phyloP scores from a whole-genome alignment of 2,797 vertebrate genomes.

The Crypturellus tataupa region DNA sequence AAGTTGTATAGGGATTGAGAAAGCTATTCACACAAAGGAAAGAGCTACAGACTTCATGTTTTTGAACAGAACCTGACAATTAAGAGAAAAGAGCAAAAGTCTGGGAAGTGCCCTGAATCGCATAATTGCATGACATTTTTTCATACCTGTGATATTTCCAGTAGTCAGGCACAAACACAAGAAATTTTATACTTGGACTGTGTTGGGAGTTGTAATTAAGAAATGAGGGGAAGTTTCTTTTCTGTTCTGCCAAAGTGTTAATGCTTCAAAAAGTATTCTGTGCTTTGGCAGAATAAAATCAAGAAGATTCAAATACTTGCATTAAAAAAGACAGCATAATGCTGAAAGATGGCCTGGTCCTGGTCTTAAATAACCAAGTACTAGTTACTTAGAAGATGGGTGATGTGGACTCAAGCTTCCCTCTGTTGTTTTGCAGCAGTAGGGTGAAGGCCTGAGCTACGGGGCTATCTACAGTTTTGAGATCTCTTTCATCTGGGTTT shows the following conservation, averaged over 20 bases:
- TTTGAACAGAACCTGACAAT: constrained; percentile 77
- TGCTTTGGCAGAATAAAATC: neutral
- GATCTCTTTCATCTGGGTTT: neutral
- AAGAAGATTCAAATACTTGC: neutral
- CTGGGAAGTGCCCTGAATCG: constrained; percentile 56
- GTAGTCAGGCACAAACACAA: constrained; percentile 15
- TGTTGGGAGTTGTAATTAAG: neutral
- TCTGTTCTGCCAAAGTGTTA: neutral
- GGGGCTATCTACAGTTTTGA: neutral
- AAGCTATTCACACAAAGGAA: constrained; percentile 78
- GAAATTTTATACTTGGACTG: neutral
- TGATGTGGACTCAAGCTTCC: neutral
- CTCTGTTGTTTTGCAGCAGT: neutral
- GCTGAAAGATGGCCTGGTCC: neutral
- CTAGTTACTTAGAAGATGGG: neutral
- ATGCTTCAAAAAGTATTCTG: neutral
- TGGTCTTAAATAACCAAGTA: neutral
- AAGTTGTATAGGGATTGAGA: constrained; percentile 77
- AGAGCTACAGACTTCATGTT: constrained; percentile 81
- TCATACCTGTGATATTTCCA: constrained; percentile 70
- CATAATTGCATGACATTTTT: constrained; percentile 64
- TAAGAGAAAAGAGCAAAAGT: constrained; percentile 78
- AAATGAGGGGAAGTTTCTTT: neutral
- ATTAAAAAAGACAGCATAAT: neutral
- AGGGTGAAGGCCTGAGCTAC: neutral